phyloP scores from a whole-genome alignment of 2,797 vertebrate genomes.

The Myotis myotis region DNA sequence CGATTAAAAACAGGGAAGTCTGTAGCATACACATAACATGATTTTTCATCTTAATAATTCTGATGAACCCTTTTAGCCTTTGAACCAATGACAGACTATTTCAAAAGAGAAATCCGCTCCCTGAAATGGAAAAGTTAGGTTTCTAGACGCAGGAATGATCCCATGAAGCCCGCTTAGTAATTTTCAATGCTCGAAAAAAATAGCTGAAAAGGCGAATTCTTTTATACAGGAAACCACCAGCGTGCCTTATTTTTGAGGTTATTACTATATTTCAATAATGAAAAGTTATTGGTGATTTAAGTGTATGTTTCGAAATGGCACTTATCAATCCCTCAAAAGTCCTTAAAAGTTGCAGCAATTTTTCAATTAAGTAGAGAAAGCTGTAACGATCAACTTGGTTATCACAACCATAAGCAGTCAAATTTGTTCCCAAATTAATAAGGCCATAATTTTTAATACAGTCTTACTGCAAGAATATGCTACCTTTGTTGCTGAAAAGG shows the following conservation, averaged over 20 bases:
- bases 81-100: constrained; percentile 25
- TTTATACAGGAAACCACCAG: constrained; percentile 13
- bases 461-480: background rate
- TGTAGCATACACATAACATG: constrained; percentile 27
- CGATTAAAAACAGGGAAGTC: constrained; percentile 53
- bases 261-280: background rate
- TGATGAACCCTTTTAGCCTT: constrained; percentile 19
- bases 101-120: constrained; percentile 37
- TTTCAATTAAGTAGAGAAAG: background rate
- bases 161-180: constrained; percentile 1
- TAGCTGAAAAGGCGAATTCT: background rate
- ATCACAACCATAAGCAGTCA: background rate
- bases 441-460: background rate
- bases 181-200: constrained; percentile 33
- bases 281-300: background rate
- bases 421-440: constrained; percentile 25
- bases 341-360: constrained; percentile 17
- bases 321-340: background rate
- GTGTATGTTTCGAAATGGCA: background rate
- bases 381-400: background rate
- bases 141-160: constrained; percentile 28
- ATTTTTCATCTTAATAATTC: constrained; percentile 49
- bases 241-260: constrained; percentile 21
- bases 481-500: background rate
- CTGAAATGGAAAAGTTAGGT: constrained; percentile 19